Conservation (phyloP, 2,113 vertebrate genomes). For the Muntiacus muntjak region DNA sequence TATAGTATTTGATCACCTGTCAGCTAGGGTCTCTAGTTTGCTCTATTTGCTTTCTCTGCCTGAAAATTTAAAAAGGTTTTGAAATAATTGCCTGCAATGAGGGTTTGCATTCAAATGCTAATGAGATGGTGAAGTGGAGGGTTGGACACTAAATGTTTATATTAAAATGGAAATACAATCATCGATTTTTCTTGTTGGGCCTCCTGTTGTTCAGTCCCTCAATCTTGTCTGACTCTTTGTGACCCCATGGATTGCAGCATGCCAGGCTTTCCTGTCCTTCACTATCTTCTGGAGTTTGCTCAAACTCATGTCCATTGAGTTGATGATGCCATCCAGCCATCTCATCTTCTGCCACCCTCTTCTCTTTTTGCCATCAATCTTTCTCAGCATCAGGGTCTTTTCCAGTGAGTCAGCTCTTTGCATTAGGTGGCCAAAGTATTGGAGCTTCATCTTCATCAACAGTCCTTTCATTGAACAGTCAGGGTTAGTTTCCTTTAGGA, state of each 20-base stretch:
- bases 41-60: constrained; percentile 43
- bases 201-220: background rate
- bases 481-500: background rate
- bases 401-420: background rate
- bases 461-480: background rate
- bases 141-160: constrained; percentile 41
- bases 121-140: constrained; percentile 24
- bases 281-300: background rate
- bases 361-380: background rate
- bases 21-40: background rate
- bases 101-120: constrained; percentile 54
- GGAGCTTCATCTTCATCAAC: background rate
- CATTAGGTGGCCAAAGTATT: background rate
- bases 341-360: background rate
- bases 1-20: background rate
- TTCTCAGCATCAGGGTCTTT: background rate
- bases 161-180: constrained; percentile 68
- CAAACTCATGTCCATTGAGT: background rate
- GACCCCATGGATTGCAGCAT: background rate
- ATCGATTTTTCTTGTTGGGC: constrained; percentile 55
- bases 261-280: background rate
- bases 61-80: background rate
- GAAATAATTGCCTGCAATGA: constrained; percentile 34
- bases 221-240: background rate
- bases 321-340: background rate